Evolutionary conservation across 2,113 vertebrate genomes (phyloP), one percentile per base, ranked within the genome.

Genomic region (Pongo pygmaeus): DNA sequence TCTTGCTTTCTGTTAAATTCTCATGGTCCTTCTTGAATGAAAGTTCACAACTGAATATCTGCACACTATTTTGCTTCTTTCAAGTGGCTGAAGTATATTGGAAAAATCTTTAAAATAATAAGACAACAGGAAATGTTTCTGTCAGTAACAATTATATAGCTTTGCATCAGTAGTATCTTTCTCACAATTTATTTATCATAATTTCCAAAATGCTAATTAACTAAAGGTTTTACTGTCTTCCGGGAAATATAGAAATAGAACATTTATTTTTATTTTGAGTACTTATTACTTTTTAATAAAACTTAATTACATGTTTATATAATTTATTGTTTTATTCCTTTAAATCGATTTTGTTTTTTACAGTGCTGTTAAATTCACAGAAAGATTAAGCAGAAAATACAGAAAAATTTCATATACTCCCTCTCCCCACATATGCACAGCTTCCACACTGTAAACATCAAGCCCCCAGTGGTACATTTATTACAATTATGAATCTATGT

Each of bases 121-220:
- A 40, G 4, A 11, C 7, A 89, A 50, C 57, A 69, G 52, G 75
- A 92, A 96, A 79, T 52, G 91, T 93, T 97, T 94, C 23, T 91
- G 81, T 89, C 78, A 90, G 43, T 30, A 86, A 70, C 55, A 35
- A 17, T 17, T 89, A 88, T 84, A 91, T 93, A 93, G 78, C 94
- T 96, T 97, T 78, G 93, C 90, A 94, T 72, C 23, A 59, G 16
- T 90, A 90, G 89, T 92, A 13, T 91, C 74, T 72, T 91, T 97
- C 97, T 97, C 7, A 85, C 72, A 92, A 74, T 57, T 88, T 91
- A 97, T 96, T 97, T 97, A 72, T 84, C 59, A 86, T 83, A 94
- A 97, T 96, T 98, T 67, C 75, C 67, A 97, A 97, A 90, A 97
- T 50, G 4, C 13, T 97, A 97, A 96, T 97, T 98, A 97, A 79